A percentile compares a stretch with the other conserved stretches of the same genome.
phyloP scores from a whole-genome alignment of 2,888 invertebrate species.

The Laothoe populi region DNA sequence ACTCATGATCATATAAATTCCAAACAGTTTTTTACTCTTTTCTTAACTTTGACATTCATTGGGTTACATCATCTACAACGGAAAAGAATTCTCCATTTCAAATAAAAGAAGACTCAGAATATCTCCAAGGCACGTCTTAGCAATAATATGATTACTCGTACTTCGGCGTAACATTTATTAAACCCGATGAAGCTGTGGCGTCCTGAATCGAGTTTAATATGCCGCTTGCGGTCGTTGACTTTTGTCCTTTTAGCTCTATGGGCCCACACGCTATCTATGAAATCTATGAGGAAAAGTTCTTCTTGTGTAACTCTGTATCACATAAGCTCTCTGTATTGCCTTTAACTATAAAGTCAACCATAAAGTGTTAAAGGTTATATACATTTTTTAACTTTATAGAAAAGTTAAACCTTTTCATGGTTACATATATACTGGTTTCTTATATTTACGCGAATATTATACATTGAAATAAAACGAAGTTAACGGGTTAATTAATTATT shows the following conservation, averaged over 20 bases:
- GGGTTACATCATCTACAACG: neutral
- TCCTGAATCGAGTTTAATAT: conserved; percentile 46
- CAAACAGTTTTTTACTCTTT: neutral
- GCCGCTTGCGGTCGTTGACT: conserved; percentile 33
- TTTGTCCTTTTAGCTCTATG: conserved; percentile 28
- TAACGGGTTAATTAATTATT: too few species aligned
- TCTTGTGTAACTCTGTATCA: conserved; percentile 19
- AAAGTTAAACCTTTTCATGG: too few species aligned
- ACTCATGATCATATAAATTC: too few species aligned
- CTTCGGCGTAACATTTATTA: conserved; percentile 54
- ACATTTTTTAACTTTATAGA: too few species aligned
- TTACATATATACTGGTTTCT: too few species aligned
- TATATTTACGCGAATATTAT: too few species aligned
- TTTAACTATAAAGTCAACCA: neutral
- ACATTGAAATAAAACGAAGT: too few species aligned
- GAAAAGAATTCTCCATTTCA: conserved; percentile 6
- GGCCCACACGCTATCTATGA: conserved; percentile 16
- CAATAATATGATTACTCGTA: conserved; percentile 46
- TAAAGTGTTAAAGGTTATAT: neutral
- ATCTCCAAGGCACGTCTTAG: conserved; percentile 37
- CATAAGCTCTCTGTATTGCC: neutral
- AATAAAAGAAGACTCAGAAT: conserved; percentile 8
- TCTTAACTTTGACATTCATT: neutral
- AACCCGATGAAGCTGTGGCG: conserved; percentile 44
- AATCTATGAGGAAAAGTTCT: conserved; percentile 4